Base-by-base conservation (phyloP, 2,113 vertebrate genomes). In the Hemibagrus wyckioides region DNA sequence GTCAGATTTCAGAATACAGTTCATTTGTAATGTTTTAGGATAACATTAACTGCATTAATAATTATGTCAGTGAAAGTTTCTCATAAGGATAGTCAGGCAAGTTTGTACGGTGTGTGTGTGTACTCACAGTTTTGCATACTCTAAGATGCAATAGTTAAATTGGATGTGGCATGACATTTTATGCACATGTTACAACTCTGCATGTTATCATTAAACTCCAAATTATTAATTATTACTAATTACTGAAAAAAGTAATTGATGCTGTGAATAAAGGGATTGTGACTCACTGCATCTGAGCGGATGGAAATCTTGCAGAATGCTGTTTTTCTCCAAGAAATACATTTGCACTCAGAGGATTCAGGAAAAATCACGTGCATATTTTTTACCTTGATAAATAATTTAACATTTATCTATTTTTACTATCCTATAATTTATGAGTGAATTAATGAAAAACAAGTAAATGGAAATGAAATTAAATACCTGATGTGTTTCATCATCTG, bases 161-260 rank as follows among this genome's bases (percentile, higher is more conserved):
- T 69, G 65, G 30, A 69, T 14, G 4, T 50, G 73, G 15, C 13
- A 2, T 76, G 25, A 28, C 41, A 76, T 48, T 76, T 50, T 7
- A 13, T 44, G 71, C 71, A 25, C 36, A 41, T 73, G 36, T 41
- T 36, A 13, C 7, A 73, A 73, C 39, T 14, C 3, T 39, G 67
- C 67, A 33, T 39, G 33, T 71, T 41, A 41, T 1, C 67, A 4
- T 71, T 71, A 41, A 71, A 39, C 36, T 41, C 36, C 10, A 41
- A 39, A 10, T 65, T 71, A 71, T 75, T 48, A 48, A 75, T 75
- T 75, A 28, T 44, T 8, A 75, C 14, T 76, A 76, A 48, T 48
- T 48, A 76, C 44, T 76, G 23, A 48, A n/a, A 50, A n/a, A 50
- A 50, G 41, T 76, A 41, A 76, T 48, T 76, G 71, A 75, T 75